Evolutionary conservation across 2,888 invertebrate species (phyloP).

Genomic region (Pollenia labialis): DNA sequence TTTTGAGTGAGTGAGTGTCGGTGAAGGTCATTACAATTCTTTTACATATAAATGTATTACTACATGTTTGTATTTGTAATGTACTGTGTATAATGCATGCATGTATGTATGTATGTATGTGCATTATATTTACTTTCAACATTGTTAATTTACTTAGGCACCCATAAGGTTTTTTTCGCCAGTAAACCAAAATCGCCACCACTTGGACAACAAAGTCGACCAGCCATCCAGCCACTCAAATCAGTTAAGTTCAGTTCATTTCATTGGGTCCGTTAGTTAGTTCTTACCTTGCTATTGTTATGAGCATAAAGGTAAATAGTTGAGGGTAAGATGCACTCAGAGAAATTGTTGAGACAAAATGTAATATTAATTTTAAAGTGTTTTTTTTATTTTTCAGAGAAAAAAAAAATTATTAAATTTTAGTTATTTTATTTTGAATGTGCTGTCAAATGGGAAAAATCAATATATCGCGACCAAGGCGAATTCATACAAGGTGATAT

Average conservation of each 20-base stretch:
- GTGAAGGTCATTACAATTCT: slow-evolving; percentile 67
- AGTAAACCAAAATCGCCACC: slow-evolving; percentile 15
- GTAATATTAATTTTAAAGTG: no score
- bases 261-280: slow-evolving; percentile 32
- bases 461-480: no score
- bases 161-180: slow-evolving; percentile 7
- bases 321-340: neutral
- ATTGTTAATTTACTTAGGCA: slow-evolving; percentile 35
- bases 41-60: slow-evolving; percentile 1
- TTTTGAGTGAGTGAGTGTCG: slow-evolving; percentile 36
- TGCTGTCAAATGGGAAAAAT: no score
- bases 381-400: no score
- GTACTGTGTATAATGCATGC: neutral
- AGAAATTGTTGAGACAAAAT: neutral
- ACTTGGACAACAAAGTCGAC: neutral
- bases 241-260: slow-evolving; percentile 24
- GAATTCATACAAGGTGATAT: no score
- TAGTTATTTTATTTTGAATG: no score
- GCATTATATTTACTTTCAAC: slow-evolving; percentile 28
- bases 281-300: neutral
- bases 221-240: slow-evolving; percentile 11
- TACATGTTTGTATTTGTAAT: no score
- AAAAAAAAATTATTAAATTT: no score
- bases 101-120: neutral
- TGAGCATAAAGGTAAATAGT: slow-evolving; percentile 18